Percentiles rank a stretch among this genome's conserved stretches.
These are phyloP conservation scores for Eilema griseolum DNA, from an alignment of 2,888 invertebrate species.

Conservation along the genomic window DNA sequence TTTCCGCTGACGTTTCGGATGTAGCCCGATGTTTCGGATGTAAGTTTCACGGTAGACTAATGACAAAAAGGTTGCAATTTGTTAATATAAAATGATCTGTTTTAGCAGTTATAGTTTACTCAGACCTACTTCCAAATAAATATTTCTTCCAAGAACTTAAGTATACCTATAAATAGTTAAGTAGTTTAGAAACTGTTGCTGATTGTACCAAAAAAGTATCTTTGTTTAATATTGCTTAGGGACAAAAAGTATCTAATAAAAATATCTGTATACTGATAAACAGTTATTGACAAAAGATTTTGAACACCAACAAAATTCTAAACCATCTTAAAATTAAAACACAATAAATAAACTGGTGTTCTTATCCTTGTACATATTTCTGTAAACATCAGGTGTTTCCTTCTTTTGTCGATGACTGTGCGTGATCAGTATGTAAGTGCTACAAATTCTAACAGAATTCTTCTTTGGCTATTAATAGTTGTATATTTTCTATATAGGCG, in stretches of 20 bases:
- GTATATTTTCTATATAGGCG: neutral
- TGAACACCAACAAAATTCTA: neutral
- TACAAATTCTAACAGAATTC: neutral
- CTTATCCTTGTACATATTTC: neutral
- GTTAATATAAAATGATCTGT: neutral
- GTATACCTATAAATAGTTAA: neutral
- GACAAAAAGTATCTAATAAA: neutral
- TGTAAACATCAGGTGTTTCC: neutral
- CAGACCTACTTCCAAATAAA: neutral
- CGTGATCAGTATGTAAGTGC: neutral
- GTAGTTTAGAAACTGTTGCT: neutral
- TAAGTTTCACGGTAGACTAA: neutral
- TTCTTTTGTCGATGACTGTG: neutral
- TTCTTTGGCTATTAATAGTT: neutral
- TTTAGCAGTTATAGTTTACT: slow-evolving; percentile 4
- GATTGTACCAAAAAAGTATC: slow-evolving; percentile 1
- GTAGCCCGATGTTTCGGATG: neutral
- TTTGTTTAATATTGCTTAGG: slow-evolving; percentile 1
- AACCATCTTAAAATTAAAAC: neutral
- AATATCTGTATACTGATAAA: neutral
- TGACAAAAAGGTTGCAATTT: slow-evolving; percentile 11
- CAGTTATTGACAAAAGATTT: neutral
- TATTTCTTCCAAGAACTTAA: neutral
- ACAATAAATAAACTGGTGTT: neutral
- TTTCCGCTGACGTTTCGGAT: neutral